A percentile compares a stretch with the other conserved stretches of the same genome.
phyloP scores from a whole-genome alignment of 1,140 invertebrate genomes.

The Danaus melanippus region DNA sequence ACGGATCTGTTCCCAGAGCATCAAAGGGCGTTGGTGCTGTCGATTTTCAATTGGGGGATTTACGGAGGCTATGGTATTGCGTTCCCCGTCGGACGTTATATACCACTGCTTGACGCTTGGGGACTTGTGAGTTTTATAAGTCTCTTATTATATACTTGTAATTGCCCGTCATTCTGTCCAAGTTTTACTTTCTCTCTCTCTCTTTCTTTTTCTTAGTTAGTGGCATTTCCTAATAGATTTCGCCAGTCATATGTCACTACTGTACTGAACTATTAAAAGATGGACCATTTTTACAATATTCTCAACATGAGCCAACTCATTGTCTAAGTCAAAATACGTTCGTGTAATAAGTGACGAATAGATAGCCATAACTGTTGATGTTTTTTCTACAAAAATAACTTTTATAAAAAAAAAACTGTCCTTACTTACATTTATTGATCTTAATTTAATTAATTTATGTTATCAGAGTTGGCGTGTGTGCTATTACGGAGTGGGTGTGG shows the following conservation, averaged over 20 bases:
- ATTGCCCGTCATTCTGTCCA: too few relatives aligned
- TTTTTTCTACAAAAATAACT: too few relatives aligned
- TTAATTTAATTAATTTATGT: neutral
- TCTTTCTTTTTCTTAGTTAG: too few relatives aligned
- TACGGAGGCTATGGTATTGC: conserved; percentile 95
- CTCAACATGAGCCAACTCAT: too few relatives aligned
- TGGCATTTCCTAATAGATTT: too few relatives aligned
- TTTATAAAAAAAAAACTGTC: too few relatives aligned
- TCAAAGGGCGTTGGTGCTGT: conserved; percentile 89
- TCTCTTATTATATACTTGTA: neutral
- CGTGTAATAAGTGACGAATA: neutral
- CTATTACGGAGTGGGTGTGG: conserved; percentile 87
- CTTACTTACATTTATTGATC: too few relatives aligned
- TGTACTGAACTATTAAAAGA: too few relatives aligned
- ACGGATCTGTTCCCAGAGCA: conserved; percentile 88
- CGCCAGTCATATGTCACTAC: too few relatives aligned
- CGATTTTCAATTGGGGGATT: conserved; percentile 96
- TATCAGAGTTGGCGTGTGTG: conserved; percentile 88
- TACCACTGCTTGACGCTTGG: conserved; percentile 84
- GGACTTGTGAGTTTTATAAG: conserved; percentile 74
- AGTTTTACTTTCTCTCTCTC: too few relatives aligned
- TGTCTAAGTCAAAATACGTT: neutral
- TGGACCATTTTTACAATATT: too few relatives aligned
- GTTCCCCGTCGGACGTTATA: conserved; percentile 91
- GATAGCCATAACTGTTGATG: neutral